Conservation (phyloP, 2,113 vertebrate genomes). For the Oncorhynchus masou region DNA sequence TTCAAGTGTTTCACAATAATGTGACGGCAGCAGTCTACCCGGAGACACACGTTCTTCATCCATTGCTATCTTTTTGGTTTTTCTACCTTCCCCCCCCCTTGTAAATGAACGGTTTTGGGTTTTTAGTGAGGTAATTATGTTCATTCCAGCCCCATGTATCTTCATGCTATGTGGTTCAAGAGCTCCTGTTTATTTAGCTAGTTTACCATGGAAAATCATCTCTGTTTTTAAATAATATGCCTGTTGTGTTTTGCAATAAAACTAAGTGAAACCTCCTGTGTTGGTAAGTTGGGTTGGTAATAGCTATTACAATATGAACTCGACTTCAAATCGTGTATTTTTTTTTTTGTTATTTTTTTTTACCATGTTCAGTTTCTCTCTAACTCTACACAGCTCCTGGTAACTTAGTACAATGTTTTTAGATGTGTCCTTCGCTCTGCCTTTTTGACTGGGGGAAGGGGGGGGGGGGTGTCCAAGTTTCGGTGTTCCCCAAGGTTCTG, state of each 20-base stretch:
- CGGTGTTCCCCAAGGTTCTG: slow-evolving; percentile 31
- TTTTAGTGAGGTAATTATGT: slow-evolving; percentile 96
- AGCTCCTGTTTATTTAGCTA: slow-evolving; percentile 97
- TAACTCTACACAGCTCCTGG: slow-evolving; percentile 61
- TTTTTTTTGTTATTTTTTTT: not conserved
- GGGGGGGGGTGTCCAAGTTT: not conserved
- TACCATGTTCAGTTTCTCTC: slow-evolving; percentile 33
- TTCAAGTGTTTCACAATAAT: slow-evolving; percentile 93
- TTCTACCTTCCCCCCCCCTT: slow-evolving; percentile 70
- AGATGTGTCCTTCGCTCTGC: not conserved
- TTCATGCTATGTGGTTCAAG: slow-evolving; percentile 89
- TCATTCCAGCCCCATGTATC: slow-evolving; percentile 98
- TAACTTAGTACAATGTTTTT: slow-evolving; percentile 40
- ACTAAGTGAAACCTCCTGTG: slow-evolving; percentile 99
- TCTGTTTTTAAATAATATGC: slow-evolving; percentile 99
- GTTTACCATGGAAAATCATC: slow-evolving; percentile 97
- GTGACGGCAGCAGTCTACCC: slow-evolving; percentile 88
- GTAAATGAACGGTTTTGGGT: slow-evolving; percentile 92
- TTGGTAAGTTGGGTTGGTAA: slow-evolving; percentile 94
- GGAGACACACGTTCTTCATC: slow-evolving; percentile 82
- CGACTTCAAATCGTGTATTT: slow-evolving; percentile 19
- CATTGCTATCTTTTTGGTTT: slow-evolving; percentile 61
- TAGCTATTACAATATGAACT: slow-evolving; percentile 66
- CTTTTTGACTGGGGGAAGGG: too few relatives aligned
- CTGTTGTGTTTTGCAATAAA: slow-evolving; percentile 99